These are phyloP conservation scores for Drosophila koepferae DNA, from an alignment of 2,888 invertebrate genomes.

Conservation along the genomic window DNA sequence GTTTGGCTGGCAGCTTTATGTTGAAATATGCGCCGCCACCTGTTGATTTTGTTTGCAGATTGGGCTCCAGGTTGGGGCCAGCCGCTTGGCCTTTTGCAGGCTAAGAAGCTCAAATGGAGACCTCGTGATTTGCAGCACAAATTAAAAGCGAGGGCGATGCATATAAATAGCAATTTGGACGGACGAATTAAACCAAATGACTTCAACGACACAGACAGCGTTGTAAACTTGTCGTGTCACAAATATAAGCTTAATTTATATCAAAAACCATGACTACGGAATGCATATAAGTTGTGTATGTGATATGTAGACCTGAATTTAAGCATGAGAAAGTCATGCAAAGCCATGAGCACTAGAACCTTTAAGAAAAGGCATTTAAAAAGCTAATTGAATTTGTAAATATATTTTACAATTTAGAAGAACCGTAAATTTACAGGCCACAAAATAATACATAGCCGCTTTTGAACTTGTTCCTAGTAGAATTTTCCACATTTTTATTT, in stretches of 20 bases:
- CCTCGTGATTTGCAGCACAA: constrained; percentile 75
- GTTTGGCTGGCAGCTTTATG: constrained; percentile 66
- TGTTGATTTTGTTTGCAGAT: constrained; percentile 75
- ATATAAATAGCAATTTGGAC: constrained; percentile 78
- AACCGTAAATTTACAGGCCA: neutral
- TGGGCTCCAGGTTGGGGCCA: constrained; percentile 17
- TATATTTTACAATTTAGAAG: neutral
- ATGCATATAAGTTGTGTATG: constrained; percentile 7
- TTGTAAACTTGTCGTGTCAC: constrained; percentile 62
- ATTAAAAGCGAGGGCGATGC: constrained; percentile 79
- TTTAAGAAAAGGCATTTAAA: constrained; percentile 19
- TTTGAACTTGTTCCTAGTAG: neutral
- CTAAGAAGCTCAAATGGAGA: constrained; percentile 36
- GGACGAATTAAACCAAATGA: constrained; percentile 77
- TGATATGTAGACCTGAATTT: constrained; percentile 1
- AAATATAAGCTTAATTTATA: constrained; percentile 67
- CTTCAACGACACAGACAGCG: constrained; percentile 48
- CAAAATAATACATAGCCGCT: neutral
- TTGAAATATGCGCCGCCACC: constrained; percentile 79
- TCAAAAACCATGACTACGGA: constrained; percentile 63
- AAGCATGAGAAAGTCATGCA: constrained; percentile 16
- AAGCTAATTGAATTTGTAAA: neutral
- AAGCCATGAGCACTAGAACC: constrained; percentile 20
- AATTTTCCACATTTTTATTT: neutral
- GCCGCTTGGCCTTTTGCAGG: neutral